Percentiles rank a stretch among this genome's conserved stretches.
These are phyloP conservation scores for Platysteira castanea DNA, from an alignment of 2,113 vertebrate species.

Conservation along the genomic window DNA sequence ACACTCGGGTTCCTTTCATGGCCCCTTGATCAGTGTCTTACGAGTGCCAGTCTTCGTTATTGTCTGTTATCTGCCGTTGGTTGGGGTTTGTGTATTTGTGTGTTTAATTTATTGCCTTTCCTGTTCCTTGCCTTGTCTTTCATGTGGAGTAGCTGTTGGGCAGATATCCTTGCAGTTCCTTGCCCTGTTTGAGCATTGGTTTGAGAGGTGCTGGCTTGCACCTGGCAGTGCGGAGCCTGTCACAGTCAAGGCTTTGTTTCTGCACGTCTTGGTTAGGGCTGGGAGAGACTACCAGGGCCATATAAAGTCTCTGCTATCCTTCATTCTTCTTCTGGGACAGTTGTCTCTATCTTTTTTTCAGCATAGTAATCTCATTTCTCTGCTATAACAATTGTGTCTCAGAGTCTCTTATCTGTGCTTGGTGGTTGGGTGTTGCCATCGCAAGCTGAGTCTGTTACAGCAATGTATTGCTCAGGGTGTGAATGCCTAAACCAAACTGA, in stretches of 20 bases:
- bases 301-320: background rate
- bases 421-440: background rate
- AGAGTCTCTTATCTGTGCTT: background rate
- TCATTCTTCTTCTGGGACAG: background rate
- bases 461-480: background rate
- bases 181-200: background rate
- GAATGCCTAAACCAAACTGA: background rate
- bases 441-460: background rate
- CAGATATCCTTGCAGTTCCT: background rate
- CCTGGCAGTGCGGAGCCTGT: rapidly evolving
- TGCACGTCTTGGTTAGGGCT: background rate
- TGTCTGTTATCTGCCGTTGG: conserved; percentile 26
- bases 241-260: background rate
- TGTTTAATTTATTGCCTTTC: conserved; percentile 40
- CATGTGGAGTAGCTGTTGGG: conserved; percentile 1
- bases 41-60: background rate
- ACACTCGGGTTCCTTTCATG: background rate
- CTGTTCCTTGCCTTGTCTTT: conserved; percentile 35
- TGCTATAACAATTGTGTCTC: background rate
- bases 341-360: background rate
- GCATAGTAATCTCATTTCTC: background rate
- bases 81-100: background rate
- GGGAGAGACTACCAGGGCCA: background rate
- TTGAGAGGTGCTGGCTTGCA: background rate
- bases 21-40: background rate